These are phyloP conservation scores for Pachliopta kotzebuea DNA, from an alignment of 2,888 invertebrate genomes.

Conservation along the genomic window DNA sequence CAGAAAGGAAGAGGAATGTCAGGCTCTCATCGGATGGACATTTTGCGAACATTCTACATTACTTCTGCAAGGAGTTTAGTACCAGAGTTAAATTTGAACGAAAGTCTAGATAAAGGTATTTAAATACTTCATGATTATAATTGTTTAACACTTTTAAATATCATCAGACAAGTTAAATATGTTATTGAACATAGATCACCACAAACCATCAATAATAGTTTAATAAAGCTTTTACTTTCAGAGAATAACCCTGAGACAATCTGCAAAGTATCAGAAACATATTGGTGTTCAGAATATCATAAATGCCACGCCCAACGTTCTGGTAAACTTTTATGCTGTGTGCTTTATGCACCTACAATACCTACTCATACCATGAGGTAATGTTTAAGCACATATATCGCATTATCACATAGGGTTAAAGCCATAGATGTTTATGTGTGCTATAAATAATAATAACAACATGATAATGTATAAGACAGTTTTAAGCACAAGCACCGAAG, in stretches of 20 bases:
- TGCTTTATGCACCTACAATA: conserved; percentile 86
- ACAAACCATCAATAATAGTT: too few relatives aligned
- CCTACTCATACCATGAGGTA: conserved; percentile 89
- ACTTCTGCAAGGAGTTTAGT: conserved; percentile 81
- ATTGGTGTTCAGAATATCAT: conserved; percentile 92
- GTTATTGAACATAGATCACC: too few relatives aligned
- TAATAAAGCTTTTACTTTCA: not conserved
- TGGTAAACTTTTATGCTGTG: conserved; percentile 85
- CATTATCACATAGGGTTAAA: too few relatives aligned
- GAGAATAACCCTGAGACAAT: conserved; percentile 39
- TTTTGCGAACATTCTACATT: conserved; percentile 87
- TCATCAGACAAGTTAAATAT: too few relatives aligned
- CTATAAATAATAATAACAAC: too few relatives aligned
- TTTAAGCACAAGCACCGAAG: too few relatives aligned
- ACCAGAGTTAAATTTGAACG: conserved; percentile 49
- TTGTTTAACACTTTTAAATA: not conserved
- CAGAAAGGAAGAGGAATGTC: conserved; percentile 80
- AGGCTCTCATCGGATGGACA: conserved; percentile 85
- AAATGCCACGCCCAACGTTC: conserved; percentile 89
- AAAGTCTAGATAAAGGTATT: conserved; percentile 47
- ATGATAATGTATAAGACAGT: too few relatives aligned
- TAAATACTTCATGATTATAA: not conserved
- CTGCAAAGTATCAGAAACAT: conserved; percentile 80
- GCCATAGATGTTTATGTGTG: too few relatives aligned
- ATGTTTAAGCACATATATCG: not conserved